phyloP scores from a whole-genome alignment of 1,140 invertebrate species.

The Diabrotica undecimpunctata region DNA sequence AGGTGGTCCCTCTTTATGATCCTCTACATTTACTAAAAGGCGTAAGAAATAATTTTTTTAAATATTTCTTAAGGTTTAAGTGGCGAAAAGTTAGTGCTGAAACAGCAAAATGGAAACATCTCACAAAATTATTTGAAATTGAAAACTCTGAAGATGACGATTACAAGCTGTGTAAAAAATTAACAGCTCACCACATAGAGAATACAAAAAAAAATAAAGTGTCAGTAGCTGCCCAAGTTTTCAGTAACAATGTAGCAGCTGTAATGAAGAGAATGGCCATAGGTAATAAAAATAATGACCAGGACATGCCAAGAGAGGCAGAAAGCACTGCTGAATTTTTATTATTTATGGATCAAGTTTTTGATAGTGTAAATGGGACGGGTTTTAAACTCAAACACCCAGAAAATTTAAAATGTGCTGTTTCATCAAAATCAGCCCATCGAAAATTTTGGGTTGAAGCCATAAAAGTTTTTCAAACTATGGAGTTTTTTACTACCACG shows the following conservation, averaged over 20 bases:
- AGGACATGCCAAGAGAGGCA: not conserved
- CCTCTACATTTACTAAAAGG: conserved; percentile 14
- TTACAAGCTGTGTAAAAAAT: conserved; percentile 19
- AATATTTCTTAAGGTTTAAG: not conserved
- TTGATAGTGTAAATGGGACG: conserved; percentile 14
- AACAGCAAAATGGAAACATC: conserved; percentile 11
- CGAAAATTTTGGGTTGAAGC: not conserved
- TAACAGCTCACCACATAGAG: conserved; percentile 8
- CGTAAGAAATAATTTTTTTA: conserved; percentile 15
- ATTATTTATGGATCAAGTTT: conserved; percentile 12
- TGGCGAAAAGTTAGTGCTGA: not conserved
- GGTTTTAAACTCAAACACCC: not conserved
- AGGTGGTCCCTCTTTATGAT: conserved; percentile 17
- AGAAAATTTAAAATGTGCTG: conserved; percentile 9
- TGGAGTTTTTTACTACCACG: not conserved
- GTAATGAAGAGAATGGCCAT: conserved; percentile 13
- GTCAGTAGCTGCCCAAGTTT: conserved; percentile 14
- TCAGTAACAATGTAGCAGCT: conserved; percentile 19
- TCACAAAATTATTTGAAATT: conserved; percentile 10
- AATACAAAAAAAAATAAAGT: conserved; percentile 22
- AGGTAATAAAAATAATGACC: not conserved
- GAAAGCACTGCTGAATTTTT: conserved; percentile 15
- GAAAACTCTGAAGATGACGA: conserved; percentile 8
- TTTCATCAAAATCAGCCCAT: conserved; percentile 10
- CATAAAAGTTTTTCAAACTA: conserved; percentile 2